Conservation (phyloP, 2,888 invertebrate species). For the Cryptocheilus praepositus region DNA sequence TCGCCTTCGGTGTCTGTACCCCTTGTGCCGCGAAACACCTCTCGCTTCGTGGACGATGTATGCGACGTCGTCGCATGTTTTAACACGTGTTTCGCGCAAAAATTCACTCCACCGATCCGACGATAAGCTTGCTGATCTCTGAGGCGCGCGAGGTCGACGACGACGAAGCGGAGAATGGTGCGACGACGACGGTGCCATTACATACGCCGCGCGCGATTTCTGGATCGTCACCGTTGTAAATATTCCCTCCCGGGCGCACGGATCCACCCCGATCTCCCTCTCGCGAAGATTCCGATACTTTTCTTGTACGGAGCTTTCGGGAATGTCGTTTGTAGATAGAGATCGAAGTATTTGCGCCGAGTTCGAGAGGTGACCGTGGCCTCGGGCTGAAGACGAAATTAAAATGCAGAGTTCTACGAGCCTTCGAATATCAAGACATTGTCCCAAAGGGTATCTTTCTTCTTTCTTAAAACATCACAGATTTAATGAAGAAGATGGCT, state of each 20-base stretch:
- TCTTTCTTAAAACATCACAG: too few species aligned
- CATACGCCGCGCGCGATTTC: constrained; percentile 45
- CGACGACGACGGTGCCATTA: constrained; percentile 41
- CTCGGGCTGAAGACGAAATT: background rate
- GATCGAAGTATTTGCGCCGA: constrained; percentile 29
- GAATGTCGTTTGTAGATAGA: constrained; percentile 49
- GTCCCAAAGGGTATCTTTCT: too few species aligned
- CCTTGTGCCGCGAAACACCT: background rate
- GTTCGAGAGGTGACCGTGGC: constrained; percentile 9
- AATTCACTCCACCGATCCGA: constrained; percentile 63
- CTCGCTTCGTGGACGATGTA: constrained; percentile 30
- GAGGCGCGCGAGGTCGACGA: constrained; percentile 7
- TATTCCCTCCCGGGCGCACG: constrained; percentile 43
- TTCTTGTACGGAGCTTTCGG: constrained; percentile 42
- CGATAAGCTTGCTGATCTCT: constrained; percentile 51
- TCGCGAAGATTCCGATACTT: constrained; percentile 44
- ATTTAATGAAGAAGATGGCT: too few species aligned
- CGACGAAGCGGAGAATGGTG: constrained; percentile 20
- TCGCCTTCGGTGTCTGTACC: constrained; percentile 1
- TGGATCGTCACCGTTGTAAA: constrained; percentile 50
- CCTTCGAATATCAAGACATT: too few species aligned
- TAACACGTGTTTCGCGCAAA: constrained; percentile 67
- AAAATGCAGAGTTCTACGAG: constrained; percentile 4
- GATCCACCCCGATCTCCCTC: constrained; percentile 29
- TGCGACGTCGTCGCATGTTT: constrained; percentile 56